Evolutionary conservation across 2,797 vertebrate genomes (phyloP), one percentile per base, ranked within the genome.

Genomic region (Danio albolineatus): DNA sequence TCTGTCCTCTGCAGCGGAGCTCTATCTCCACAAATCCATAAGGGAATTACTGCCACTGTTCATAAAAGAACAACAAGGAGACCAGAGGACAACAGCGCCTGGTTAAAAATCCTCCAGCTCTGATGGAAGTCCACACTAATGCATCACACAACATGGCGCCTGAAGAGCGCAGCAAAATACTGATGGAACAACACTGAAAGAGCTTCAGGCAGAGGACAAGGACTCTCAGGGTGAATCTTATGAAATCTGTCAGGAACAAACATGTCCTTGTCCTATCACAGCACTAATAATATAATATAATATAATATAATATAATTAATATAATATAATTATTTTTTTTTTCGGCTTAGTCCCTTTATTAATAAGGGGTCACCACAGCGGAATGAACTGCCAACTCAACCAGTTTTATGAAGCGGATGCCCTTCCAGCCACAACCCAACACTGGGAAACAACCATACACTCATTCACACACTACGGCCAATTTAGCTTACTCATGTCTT

Each of bases 11-110:
- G 54, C 38, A 12, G 64, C 83, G 70, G 53, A 48, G 51, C 70
- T 62, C 59, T 62, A 73, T 57, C 62, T 78, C 76, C 66, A 78
- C 78, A 83, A 89, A 86, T 89, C 88, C 85, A 38, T 62, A 78
- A 64, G 83, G 87, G 85, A 84, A 84, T 87, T 75, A 78, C 72
- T 53, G 70, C 76, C 53, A 79, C 76, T 73, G 80, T 69, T 86
- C 64, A 83, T 66, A 76, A 87, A 81, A 78, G 19, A 76, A 46
- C 80, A 83, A 72, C 73, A 80, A 78, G 80, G 82, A 87, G 80
- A 88, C 78, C 59, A 80, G 76, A 89, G 85, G 85, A 87, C 84
- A 85, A 41, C 43, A 61, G 65, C 43, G 54, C 53, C 53, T 65
- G 61, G 43, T 62, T 57, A 61, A 80, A 66, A 77, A 60, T 77